Base-by-base conservation (phyloP, 2,113 vertebrate species). In the Brachyhypopomus gauderio region DNA sequence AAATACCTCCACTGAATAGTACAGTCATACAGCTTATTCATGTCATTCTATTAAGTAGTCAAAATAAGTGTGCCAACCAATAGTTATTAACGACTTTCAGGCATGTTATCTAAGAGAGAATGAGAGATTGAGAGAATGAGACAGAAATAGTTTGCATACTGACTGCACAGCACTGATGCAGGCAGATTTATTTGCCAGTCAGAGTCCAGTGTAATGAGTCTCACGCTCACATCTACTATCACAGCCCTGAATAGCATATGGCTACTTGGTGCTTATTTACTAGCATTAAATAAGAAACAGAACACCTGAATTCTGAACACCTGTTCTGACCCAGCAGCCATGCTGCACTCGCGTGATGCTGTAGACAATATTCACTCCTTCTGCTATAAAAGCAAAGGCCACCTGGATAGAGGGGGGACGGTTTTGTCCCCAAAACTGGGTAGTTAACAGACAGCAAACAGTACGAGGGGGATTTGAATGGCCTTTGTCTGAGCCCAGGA, bases 131-230 rank as follows among this genome's bases (percentile, higher is more conserved):
- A 76, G 63, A 34, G 56, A 52, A 25, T 85, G 73, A 90, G 56
- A 52, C 22, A 85, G 73, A 90, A 85, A 89, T 85, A 87, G 91
- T 93, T 93, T 93, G 91, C 92, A 92, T 92, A 90, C 83, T 81
- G 75, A 60, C 85, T 81, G 55, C 63, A 76, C 22, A 74, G 85
- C 90, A 81, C 70, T 89, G 84, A 77, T 84, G 63, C 17, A 75
- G 59, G 78, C 62, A 78, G 83, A 85, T 87, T 80, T 79, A 88
- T 91, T 88, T 90, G 84, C 85, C 75, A 78, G 86, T 83, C 89
- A 89, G 83, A 90, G 76, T 83, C 69, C 80, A 86, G 85, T 87
- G 84, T 89, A 90, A 89, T 87, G 52, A 89, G 77, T 80, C 69
- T 66, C 58, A 76, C 8, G 55, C 79, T 81, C 77, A 60, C 27